Evolutionary conservation across 2,888 invertebrate species (phyloP).

Genomic region (Athetis lepigone): DNA sequence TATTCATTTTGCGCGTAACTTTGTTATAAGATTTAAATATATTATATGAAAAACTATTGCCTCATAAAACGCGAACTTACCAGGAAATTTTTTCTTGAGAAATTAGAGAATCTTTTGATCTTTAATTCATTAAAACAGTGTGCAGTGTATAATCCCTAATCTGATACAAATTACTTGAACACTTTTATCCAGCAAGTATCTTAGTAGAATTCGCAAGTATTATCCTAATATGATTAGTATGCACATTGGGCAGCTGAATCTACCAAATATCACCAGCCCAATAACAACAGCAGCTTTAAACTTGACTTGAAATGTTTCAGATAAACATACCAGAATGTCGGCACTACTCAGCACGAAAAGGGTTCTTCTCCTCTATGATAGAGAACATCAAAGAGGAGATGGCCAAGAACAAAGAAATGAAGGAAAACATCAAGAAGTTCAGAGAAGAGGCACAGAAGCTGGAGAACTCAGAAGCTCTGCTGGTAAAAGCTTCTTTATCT

Average conservation of each 20-base stretch:
- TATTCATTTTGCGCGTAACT: not conserved
- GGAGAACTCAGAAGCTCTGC: constrained; percentile 98
- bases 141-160: no score
- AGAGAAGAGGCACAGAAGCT: constrained; percentile 98
- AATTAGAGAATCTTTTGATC: constrained; percentile 6
- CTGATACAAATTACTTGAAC: not conserved
- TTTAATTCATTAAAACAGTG: constrained; percentile 56
- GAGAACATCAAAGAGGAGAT: constrained; percentile 98
- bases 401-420: constrained; percentile 99
- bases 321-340: constrained; percentile 81
- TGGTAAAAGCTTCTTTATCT: constrained; percentile 79
- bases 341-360: constrained; percentile 86
- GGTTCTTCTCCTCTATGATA: constrained; percentile 96
- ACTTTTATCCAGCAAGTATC: constrained; percentile 1
- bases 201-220: not conserved
- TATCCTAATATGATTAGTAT: not conserved
- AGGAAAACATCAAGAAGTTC: constrained; percentile 98
- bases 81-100: no score
- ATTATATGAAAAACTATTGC: not conserved
- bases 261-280: not conserved
- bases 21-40: constrained; percentile 27
- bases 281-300: not conserved
- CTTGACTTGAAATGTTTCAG: constrained; percentile 62
- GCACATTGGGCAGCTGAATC: not conserved
- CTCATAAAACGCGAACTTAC: not conserved